A percentile compares a stretch with the other conserved stretches of the same genome.
These are phyloP conservation scores for Elmis aenea DNA, from an alignment of 2,888 invertebrate species.

Conservation along the genomic window DNA sequence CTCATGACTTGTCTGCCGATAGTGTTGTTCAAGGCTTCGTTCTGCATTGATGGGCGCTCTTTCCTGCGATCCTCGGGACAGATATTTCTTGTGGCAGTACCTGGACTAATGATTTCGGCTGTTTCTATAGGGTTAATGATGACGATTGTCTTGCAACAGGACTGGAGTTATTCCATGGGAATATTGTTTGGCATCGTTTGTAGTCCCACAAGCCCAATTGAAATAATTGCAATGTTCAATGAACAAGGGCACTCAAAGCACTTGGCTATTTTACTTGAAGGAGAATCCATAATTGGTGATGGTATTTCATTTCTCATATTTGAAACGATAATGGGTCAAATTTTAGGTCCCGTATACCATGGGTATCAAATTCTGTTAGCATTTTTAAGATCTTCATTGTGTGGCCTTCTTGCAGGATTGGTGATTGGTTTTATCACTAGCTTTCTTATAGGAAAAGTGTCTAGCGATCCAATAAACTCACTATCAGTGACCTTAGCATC, in stretches of 20 bases:
- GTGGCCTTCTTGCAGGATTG: constrained; percentile 6
- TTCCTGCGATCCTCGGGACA: constrained; percentile 12
- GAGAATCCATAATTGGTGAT: constrained; percentile 11
- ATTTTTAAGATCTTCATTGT: constrained; percentile 7
- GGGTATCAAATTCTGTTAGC: constrained; percentile 5
- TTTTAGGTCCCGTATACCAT: background rate
- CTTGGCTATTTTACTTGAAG: constrained; percentile 10
- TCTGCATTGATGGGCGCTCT: constrained; percentile 9
- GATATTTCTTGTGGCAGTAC: constrained; percentile 8
- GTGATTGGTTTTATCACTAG: constrained; percentile 1
- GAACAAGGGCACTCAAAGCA: constrained; percentile 12
- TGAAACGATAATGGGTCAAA: constrained; percentile 4
- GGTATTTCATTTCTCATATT: constrained; percentile 8
- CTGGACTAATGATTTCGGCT: constrained; percentile 6
- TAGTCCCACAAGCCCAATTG: constrained; percentile 6
- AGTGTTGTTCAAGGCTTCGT: constrained; percentile 8
- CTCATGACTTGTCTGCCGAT: constrained; percentile 9
- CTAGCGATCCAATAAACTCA: constrained; percentile 8
- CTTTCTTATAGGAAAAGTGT: constrained; percentile 5
- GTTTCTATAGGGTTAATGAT: constrained; percentile 7
- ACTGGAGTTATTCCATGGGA: constrained; percentile 4
- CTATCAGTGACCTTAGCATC: constrained; percentile 5
- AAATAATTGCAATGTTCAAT: constrained; percentile 7
- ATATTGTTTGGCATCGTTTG: constrained; percentile 9
- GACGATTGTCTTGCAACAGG: constrained; percentile 3